Evolutionary conservation across 2,888 invertebrate species (phyloP), one percentile per base, ranked within the genome.

Genomic region (Nematopogon swammerdamellus): DNA sequence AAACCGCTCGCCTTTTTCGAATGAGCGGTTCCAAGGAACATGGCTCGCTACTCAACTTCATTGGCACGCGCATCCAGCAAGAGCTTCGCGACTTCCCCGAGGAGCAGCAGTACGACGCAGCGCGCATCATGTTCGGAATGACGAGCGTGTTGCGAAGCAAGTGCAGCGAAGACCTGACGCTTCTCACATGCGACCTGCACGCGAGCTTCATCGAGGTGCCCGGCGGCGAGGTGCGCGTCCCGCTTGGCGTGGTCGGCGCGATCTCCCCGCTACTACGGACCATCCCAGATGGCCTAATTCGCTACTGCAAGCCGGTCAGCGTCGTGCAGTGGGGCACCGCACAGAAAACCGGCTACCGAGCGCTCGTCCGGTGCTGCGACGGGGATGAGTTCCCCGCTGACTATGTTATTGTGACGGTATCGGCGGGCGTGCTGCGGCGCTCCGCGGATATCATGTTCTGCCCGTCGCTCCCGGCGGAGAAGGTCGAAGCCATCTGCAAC

Each of bases 321-420:
- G 83, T 83, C 55, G 81, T 92, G 18, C 76, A 84, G 54, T 89
- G 88, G 89, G 85, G 85, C 18, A 79, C 84, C 1, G 77, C 82
- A 4, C 82, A 77, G 55, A 80, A 70, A 54, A 52, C 62, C 46
- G 76, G 76, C 2, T 64, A 64, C 50, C 65, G 77, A 49, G 76
- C 88, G 8, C 65, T 81, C 1, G 86, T 91, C 1, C 82, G 80
- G 50, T 86, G 88, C 47, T 70, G 81, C 49, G 88, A 89, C 60
- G 89, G 89, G 1, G 83, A 85, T 20, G 85, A 85, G 58, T 86
- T 81, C 60, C 80, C 81, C 1, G 89, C 89, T 0, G 91, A 93
- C 68, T 91, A 92, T 59, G 90, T 92, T 2, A 85, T 93, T 44
- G 74, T 89, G 42, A 91, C 92, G 0, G 81, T 90, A 5, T 87